Base-by-base conservation (phyloP, 2,797 vertebrate genomes). In the Orestias chungarensis region DNA sequence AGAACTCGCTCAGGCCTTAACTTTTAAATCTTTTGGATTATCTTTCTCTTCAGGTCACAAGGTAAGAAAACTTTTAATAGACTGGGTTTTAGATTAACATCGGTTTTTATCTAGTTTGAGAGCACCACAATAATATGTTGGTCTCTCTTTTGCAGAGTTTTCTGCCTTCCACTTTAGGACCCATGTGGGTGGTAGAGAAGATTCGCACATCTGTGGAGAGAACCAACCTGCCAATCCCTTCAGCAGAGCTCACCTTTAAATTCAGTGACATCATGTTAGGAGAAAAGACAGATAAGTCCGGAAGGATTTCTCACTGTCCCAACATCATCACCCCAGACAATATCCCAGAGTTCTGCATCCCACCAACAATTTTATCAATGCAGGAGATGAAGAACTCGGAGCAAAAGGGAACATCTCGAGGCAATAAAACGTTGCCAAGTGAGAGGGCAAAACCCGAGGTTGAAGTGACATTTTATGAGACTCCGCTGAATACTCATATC, bases 271-370 rank as follows among this genome's bases (percentile, higher is more conserved):
- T 94, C 75, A 94, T 95, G 93, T 94, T 95, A 17, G 91, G 94
- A 59, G 94, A 95, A 64, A 94, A 92, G 78, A 61, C 73, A 0
- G 90, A 89, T 67, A 95, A 92, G 78, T 59, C 71, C 68, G 94
- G 92, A 77, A 89, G 82, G 83, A 84, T 86, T 82, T 88, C 87
- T 64, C 88, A 93, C 12, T 98, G 95, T 79, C 90, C 94, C n/a
- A 96, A 98, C 50, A 94, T 99, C 81, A 95, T 99, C 75, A 99
- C 97, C 4, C 97, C 98, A 0, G 96, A 96, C 80, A 95, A 95
- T 81, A 98, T 99, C 73, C 98, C 98, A 0, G 95, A 97, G 73
- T 99, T 99, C 91, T 99, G 95, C 92, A 98, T 99, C 72, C 98
- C 97, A 0, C 97, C 96, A 0, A 93, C 95, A 7, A 92, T 97